A percentile compares a stretch with the other conserved stretches of the same genome.
Conservation (phyloP, 2,888 invertebrate species). For the Cheilosia pagana region DNA sequence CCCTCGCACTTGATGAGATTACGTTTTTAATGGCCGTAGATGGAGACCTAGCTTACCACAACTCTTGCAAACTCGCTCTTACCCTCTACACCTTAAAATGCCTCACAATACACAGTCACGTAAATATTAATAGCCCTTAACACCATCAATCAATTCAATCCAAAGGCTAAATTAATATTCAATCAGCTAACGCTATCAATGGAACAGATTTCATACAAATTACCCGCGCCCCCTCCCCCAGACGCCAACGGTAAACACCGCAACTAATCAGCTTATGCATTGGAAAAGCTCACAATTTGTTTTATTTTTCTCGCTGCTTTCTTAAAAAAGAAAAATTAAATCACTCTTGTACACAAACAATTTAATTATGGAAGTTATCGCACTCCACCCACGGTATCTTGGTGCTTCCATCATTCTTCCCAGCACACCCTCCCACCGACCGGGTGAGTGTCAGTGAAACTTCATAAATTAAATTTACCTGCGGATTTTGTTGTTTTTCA, state of each 20-base stretch:
- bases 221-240: too few species aligned
- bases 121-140: too few species aligned
- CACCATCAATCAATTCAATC: conserved; percentile 51
- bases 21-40: too few species aligned
- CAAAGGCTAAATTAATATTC: conserved; percentile 53
- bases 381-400: neutral
- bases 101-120: too few species aligned
- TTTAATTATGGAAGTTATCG: conserved; percentile 39
- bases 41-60: too few species aligned
- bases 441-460: conserved; percentile 19
- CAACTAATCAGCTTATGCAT: conserved; percentile 5
- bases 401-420: neutral
- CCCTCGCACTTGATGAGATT: too few species aligned
- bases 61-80: too few species aligned
- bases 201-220: conserved; percentile 29
- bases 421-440: neutral
- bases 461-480: conserved; percentile 52
- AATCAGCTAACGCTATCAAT: conserved; percentile 54
- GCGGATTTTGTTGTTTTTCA: conserved; percentile 20
- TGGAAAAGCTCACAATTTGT: conserved; percentile 11
- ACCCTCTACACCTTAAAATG: too few species aligned
- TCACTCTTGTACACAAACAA: conserved; percentile 24
- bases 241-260: neutral
- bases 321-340: too few species aligned
- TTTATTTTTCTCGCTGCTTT: neutral